Base-by-base conservation (phyloP, 2,888 invertebrate species). In the Hartigia nigra region DNA sequence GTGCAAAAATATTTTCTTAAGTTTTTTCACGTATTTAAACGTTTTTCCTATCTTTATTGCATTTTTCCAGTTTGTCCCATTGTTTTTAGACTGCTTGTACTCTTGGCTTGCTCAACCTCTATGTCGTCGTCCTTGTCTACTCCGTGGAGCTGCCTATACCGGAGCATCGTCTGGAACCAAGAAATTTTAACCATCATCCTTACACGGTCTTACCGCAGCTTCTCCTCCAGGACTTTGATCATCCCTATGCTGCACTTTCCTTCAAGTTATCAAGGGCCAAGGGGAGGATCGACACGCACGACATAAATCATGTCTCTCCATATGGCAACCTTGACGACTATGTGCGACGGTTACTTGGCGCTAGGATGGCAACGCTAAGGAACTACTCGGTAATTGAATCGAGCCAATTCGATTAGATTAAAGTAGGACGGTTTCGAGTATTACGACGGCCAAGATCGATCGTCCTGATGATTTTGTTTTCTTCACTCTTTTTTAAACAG, bases 121-220 rank as follows among this genome's bases (percentile, higher is more conserved):
- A 77, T 75, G 78, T 80, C 78, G 76, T 81, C 76, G 78, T 80
- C 78, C 74, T 81, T 76, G 78, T 75, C 70, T 74, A 72, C 78
- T 78, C 81, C 31, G 76, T 79, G 31, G 83, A 82, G 70, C 74
- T 78, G 83, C 86, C 86, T 35, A 88, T 90, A 76, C 91, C 90
- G 34, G 92, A 91, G 86, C 87, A 91, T 80, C 89, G 88, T 81
- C 87, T 92, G 70, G 85, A 87, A 69, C 92, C 92, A 9, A 87
- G 92, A 78, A 89, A 92, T 86, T 92, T 90, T 87, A 92, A 92
- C 86, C 92, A 91, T 55, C 92, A 92, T 87, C 92, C 92, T 12
- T 86, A 84, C 83, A 76, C 55, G 75, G 39, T 34, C 14, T 23
- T 9, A 23, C 23, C 55, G 55, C 55, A 23, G 55, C 74, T 76